Evolutionary conservation across 92 coral and sea anemone genomes (phyloP), one percentile per base, ranked within the genome.

Genomic region (Blastomussa wellsi): DNA sequence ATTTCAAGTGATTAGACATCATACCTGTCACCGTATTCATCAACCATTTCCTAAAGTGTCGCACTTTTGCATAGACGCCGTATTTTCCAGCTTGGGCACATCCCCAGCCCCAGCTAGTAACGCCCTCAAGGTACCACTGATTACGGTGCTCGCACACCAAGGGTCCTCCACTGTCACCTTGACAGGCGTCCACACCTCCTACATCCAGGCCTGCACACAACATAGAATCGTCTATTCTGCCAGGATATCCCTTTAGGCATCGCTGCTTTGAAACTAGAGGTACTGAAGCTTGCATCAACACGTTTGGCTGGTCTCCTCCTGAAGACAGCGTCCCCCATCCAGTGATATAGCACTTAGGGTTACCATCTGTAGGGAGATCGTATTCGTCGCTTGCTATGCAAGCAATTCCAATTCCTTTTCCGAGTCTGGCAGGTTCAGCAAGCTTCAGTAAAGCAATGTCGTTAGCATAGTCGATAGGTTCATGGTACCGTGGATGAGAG

Each of bases 361-460:
- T 51, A 14, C 22, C 22, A 51, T 51, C 57, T 15, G 16, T 17
- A 17, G 57, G 57, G 57, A 51, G 57, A 14, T 51, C 22, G 57
- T 51, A 51, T 15, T 51, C 57, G 57, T 51, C 22, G 57, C 16
- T 51, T 51, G 19, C 57, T 48, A 84, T n/a, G 51, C 87, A 84
- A 74, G 87, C 87, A 5, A 74, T 53, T 26, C 55, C 55, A 59
- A 84, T 66, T 33, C 80, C 81, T 74, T 62, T 41, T 70, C 37
- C 71, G 10, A 74, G 39, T 42, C 26, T 49, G 32, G 87, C 87
- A 16, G 81, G 81, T 52, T 26, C 17, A 7, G 48, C 37, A 19
- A 84, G 72, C 29, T 74, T 84, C 74, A 84, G 33, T 39, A 84
- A 33, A 24, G 87, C 78, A 36, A 84, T 84, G 38, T 84, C 87